Base-by-base conservation (phyloP, 64 coral and sea anemone species). In the Trachythela sp. region DNA sequence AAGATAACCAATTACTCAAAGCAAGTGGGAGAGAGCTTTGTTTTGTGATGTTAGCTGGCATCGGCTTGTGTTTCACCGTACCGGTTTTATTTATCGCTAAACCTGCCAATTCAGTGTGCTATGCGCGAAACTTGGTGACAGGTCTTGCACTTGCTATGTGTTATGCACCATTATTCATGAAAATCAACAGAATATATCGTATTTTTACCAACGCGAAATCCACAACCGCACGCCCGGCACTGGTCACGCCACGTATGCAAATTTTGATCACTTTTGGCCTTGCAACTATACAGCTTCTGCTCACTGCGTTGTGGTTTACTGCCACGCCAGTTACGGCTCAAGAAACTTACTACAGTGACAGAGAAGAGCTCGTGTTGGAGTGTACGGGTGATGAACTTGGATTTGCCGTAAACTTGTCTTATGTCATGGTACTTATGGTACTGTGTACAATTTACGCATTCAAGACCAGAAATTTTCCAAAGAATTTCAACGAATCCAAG, bases 21-120 rank as follows among this genome's bases (percentile, higher is more conserved):
- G 95, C 95, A 27, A 94, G 92, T 24, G 95, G 95, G 43, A 94
- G 93, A 85, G 95, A 97, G 52, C 92, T 97, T 20, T 90, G 90
- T 0, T 94, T 85, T 34, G 87, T 88, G 35, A 22, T 91, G 2
- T 32, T 91, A 0, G 80, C 85, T 36, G 89, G 89, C 1, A 86
- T 91, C 54, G 38, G 50, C 43, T 40, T 91, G 35, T 91, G 89
- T 40, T 91, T 85, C 84, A 2, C 42, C 9, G 84, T 84, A 35
- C 84, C 89, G 1, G 49, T 60, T 70, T 48, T 86, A 18, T 86
- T 60, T 39, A 54, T 91, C 34, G 70, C 83, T 9, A 91, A 91
- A 48, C 89, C 89, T 67, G 70, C 77, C 2, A 37, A 72, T 83
- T 20, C 48, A 1, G 29, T 91, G 30, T 91, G 89, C 31, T 83